Evolutionary conservation across 1,140 invertebrate species (phyloP).

Genomic region (Brachionus manjavacas): DNA sequence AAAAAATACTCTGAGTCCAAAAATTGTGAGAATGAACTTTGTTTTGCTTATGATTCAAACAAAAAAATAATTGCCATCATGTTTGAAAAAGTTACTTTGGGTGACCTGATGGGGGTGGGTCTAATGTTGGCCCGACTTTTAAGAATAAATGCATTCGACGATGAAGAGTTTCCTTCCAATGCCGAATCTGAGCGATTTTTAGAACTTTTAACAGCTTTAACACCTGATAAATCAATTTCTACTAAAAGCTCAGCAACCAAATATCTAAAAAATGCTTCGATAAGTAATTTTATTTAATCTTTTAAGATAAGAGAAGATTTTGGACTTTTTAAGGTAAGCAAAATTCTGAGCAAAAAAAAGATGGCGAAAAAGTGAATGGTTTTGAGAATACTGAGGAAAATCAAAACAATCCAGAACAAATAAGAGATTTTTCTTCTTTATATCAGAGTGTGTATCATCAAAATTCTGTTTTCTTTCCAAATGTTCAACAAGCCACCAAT

Average conservation of each 20-base stretch:
- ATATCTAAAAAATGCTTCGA: background rate
- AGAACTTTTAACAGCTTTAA: background rate
- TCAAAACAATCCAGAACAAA: background rate
- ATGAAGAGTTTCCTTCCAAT: background rate
- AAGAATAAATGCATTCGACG: background rate
- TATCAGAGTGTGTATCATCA: background rate
- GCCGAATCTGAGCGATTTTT: background rate
- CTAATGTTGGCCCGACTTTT: background rate
- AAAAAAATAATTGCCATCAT: slow-evolving; percentile 59
- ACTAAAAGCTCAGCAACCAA: background rate
- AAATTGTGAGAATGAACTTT: slow-evolving; percentile 57
- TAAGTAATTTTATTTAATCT: background rate
- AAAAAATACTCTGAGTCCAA: slow-evolving; percentile 58
- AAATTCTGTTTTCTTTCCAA: background rate
- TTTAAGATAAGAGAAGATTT: background rate
- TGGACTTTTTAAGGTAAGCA: background rate
- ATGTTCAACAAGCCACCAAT: background rate
- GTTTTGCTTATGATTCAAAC: slow-evolving; percentile 56
- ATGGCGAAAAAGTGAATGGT: background rate
- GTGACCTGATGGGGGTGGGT: background rate
- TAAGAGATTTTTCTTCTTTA: background rate
- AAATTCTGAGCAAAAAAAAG: background rate
- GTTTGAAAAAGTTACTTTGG: slow-evolving; percentile 46
- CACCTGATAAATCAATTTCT: background rate
- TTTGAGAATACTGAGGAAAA: background rate